phyloP scores from a whole-genome alignment of 2,113 vertebrate genomes.

The Pseudonaja textilis region DNA sequence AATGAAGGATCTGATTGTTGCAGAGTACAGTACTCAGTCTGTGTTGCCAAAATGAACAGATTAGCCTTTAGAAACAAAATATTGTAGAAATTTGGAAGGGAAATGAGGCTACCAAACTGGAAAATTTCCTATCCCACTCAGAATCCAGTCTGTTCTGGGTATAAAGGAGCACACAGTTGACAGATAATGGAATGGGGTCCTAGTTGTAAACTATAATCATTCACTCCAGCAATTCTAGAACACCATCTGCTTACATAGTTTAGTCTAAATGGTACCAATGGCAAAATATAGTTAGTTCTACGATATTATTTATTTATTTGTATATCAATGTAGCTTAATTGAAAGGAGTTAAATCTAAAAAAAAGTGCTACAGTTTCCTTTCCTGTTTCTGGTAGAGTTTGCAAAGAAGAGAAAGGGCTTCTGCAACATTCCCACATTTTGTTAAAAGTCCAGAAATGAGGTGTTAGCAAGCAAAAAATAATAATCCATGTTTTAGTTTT shows the following conservation, averaged over 20 bases:
- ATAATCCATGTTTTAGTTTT: not conserved
- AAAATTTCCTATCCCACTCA: not conserved
- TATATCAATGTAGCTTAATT: not conserved
- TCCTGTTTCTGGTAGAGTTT: not conserved
- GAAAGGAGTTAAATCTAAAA: not conserved
- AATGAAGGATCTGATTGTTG: not conserved
- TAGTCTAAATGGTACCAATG: not conserved
- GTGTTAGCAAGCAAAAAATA: not conserved
- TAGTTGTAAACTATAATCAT: not conserved
- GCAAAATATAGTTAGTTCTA: not conserved
- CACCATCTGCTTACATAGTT: not conserved
- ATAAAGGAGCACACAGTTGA: not conserved
- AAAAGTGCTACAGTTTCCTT: not conserved
- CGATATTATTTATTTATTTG: not conserved
- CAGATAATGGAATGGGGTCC: not conserved
- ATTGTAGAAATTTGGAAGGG: not conserved
- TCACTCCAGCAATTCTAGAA: not conserved
- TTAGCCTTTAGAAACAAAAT: not conserved
- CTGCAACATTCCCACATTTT: not conserved
- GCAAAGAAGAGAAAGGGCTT: not conserved
- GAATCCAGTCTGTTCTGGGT: not conserved
- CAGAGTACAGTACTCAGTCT: not conserved
- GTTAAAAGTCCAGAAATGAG: not conserved
- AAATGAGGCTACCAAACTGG: not conserved
- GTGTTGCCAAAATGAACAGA: not conserved